Evolutionary conservation across 2,888 invertebrate species (phyloP).

Genomic region (Dascillus cervinus): DNA sequence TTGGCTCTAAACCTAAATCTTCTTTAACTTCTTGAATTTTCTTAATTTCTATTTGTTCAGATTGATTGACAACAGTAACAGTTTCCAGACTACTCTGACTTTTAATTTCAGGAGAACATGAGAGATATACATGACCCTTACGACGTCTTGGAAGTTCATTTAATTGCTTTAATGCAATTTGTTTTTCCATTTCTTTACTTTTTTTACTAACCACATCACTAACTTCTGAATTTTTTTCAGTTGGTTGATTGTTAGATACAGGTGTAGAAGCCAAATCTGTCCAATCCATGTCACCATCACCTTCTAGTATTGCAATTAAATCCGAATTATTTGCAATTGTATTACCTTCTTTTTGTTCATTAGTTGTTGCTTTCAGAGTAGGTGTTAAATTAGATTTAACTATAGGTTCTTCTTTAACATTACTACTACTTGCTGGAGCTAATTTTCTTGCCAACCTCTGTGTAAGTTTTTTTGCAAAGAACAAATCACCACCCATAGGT

Average conservation of each 20-base stretch:
- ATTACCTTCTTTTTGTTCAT: slow-evolving; percentile 6
- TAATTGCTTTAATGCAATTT: slow-evolving; percentile 51
- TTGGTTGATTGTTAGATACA: not conserved
- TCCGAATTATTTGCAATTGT: slow-evolving; percentile 43
- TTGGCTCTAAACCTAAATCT: slow-evolving; percentile 26
- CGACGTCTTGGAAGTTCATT: slow-evolving; percentile 40
- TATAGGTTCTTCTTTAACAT: not conserved
- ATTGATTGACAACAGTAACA: not conserved
- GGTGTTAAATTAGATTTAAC: too few relatives aligned
- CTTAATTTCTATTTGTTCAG: not conserved
- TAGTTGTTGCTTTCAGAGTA: not conserved
- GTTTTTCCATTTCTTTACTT: slow-evolving; percentile 39
- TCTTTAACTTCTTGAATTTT: slow-evolving; percentile 1
- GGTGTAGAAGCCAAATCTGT: slow-evolving; percentile 1
- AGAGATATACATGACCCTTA: not conserved
- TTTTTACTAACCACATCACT: not conserved
- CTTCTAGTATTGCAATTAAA: slow-evolving; percentile 50
- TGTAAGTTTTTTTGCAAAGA: slow-evolving; percentile 48
- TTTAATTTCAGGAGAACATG: not conserved
- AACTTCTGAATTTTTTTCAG: not conserved
- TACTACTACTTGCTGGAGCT: slow-evolving; percentile 22
- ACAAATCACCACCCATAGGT: slow-evolving; percentile 40
- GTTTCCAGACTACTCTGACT: not conserved
- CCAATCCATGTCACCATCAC: slow-evolving; percentile 41
- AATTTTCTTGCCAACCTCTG: slow-evolving; percentile 45